Evolutionary conservation across 1,140 invertebrate species (phyloP).

Genomic region (Drosophila lini): DNA sequence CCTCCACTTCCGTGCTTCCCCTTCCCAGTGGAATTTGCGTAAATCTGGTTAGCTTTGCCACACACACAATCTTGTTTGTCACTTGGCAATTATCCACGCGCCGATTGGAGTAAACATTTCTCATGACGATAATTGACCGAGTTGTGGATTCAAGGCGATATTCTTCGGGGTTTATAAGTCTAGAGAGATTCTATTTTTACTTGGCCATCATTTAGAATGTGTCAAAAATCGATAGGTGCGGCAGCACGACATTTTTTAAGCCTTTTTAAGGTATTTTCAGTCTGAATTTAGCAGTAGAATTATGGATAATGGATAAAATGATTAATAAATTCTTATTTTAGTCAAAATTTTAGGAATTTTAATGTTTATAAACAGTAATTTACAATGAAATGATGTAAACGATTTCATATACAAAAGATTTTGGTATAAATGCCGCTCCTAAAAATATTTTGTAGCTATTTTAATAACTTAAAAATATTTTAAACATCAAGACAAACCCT

Average conservation of each 20-base stretch:
- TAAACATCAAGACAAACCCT: neutral
- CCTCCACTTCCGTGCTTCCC: neutral
- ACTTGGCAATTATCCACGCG: conserved; percentile 37
- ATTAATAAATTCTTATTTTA: too few species aligned
- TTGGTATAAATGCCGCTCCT: too few species aligned
- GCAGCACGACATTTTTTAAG: neutral
- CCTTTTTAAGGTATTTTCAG: neutral
- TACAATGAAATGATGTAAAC: too few species aligned
- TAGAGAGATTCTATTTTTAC: neutral
- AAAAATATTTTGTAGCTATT: too few species aligned
- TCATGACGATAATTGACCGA: conserved; percentile 44
- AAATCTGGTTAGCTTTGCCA: conserved; percentile 36
- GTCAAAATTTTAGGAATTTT: too few species aligned
- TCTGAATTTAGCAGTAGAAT: too few species aligned
- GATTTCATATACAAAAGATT: too few species aligned
- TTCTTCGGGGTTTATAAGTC: neutral
- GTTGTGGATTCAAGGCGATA: conserved; percentile 20
- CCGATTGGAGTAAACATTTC: conserved; percentile 27
- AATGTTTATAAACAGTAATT: too few species aligned
- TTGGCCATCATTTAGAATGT: conserved; percentile 10
- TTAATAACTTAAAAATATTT: neutral
- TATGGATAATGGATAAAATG: too few species aligned
- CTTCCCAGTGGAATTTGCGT: conserved; percentile 1
- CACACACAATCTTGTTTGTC: conserved; percentile 37
- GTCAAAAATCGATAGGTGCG: conserved; percentile 15